Evolutionary conservation across 2,113 vertebrate species (phyloP).

Genomic region (Coptodon bakossiorum): DNA sequence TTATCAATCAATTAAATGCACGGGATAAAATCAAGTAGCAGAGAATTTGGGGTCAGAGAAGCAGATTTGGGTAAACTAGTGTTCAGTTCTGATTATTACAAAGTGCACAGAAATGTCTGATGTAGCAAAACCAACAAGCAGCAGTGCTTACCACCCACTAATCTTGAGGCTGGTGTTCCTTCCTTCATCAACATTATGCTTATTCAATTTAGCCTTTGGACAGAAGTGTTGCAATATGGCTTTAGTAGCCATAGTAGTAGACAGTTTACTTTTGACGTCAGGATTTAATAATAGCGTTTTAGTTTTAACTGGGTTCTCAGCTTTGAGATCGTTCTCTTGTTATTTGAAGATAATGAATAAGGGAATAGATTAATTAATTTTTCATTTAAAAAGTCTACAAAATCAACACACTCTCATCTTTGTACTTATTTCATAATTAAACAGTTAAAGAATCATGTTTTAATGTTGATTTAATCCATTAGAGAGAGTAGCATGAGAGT

Average conservation of each 20-base stretch:
- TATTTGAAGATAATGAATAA: neutral
- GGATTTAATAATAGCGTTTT: neutral
- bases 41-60: neutral
- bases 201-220: constrained; percentile 2
- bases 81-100: neutral
- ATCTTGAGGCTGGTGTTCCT: neutral
- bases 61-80: neutral
- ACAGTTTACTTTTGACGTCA: neutral
- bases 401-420: neutral
- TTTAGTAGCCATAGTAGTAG: neutral
- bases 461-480: constrained; percentile 17
- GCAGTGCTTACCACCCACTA: neutral
- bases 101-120: neutral
- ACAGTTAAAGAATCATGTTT: neutral
- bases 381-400: neutral
- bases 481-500: neutral
- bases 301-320: neutral
- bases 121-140: neutral
- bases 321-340: neutral
- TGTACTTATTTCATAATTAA: neutral
- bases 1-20: neutral
- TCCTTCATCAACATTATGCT: neutral
- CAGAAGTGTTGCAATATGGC: neutral
- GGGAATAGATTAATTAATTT: neutral
- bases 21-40: neutral